Evolutionary conservation across 2,797 vertebrate species (phyloP).

Genomic region (Gallinago stenura): DNA sequence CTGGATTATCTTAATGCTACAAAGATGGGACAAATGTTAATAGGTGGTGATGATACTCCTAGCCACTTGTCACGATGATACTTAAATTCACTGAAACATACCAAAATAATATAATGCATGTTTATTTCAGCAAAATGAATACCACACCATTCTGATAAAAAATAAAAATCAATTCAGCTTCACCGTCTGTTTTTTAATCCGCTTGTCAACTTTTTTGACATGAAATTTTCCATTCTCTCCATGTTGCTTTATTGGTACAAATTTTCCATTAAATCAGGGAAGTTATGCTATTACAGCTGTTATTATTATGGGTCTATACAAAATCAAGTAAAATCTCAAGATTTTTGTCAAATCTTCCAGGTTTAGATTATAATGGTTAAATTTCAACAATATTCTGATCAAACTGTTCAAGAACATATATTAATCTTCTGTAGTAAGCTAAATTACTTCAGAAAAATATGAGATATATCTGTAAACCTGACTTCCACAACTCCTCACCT

Average conservation of each 20-base stretch:
- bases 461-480: background rate
- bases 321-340: background rate
- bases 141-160: background rate
- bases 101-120: background rate
- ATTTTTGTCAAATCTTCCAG: background rate
- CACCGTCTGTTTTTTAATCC: background rate
- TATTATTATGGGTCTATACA: background rate
- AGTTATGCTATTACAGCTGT: background rate
- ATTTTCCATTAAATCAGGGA: background rate
- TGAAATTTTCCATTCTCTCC: background rate
- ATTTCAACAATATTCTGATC: background rate
- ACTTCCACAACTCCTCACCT: background rate
- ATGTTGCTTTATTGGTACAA: background rate
- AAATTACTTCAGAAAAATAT: background rate
- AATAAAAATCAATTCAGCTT: background rate
- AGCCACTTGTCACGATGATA: background rate
- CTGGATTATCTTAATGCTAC: background rate
- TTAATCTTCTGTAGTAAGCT: background rate
- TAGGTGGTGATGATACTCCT: accelerated
- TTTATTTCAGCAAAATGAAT: background rate
- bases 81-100: background rate
- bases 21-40: background rate
- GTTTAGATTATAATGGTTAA: background rate
- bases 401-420: background rate
- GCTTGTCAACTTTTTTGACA: background rate